Evolutionary conservation across 2,888 invertebrate genomes (phyloP), one percentile per base, ranked within the genome.

Genomic region (Steinernema hermaphroditum): DNA sequence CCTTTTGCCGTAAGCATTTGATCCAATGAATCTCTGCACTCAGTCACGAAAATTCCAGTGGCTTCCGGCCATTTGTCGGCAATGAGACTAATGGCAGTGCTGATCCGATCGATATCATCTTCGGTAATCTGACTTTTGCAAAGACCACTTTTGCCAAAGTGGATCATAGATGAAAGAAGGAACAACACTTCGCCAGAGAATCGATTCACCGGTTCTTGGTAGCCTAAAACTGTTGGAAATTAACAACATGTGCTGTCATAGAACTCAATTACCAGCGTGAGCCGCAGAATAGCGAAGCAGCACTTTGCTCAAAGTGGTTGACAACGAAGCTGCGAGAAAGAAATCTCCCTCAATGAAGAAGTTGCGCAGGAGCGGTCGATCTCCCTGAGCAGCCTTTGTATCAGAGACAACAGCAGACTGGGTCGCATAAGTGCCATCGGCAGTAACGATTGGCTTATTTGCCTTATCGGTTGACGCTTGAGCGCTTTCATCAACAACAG

Each of bases 341-440:
- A 95, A 95, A 86, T 98, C 95, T 0, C 96, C 96, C 79, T 93
- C 92, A 90, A 94, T 91, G 85, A 98, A 90, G 86, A 94, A 95
- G 80, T 92, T 91, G 44, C 94, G 91, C 73, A 96, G 88, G 8
- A 93, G 91, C 22, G 94, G 94, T 70, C 93, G 88, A 1, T 78
- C 78, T 24, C 75, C 74, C 16, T 41, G 43, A 0, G 29, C 19
- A 1, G 43, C 19, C 2, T 32, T 41, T 9, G 76, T 74, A 27
- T 74, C 73, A 0, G 82, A 78, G 1, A 84, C 82, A 86, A 97
- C 95, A 50, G 95, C 96, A 78, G 96, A 96, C 89, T 99, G 97
- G 2, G 96, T 93, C 32, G 97, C 98, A 88, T 99, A 99, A 0
- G 97, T 96, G 24, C 98, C 98, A 89, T 99, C 98, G 43, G 97